Base-by-base conservation (phyloP, 2,888 invertebrate species). In the Tipula confusa region DNA sequence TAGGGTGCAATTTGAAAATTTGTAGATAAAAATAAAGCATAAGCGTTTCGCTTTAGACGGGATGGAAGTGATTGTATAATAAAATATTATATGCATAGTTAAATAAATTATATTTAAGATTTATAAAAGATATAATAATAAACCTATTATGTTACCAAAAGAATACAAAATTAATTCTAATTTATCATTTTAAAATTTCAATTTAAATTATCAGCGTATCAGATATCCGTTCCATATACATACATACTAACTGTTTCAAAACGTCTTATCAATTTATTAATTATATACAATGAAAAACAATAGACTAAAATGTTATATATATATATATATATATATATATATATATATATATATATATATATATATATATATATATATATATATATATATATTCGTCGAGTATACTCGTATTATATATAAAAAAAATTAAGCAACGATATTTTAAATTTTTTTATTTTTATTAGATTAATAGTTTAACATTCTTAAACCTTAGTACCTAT, bases 141-240 rank as follows among this genome's bases (percentile, higher is more conserved):
- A 64, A 64, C 18, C 18, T 64, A 64, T 64, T 64, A n/a, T 64
- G 15, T 43, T 43, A 43, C 43, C 43, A 43, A 43, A 43, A 24
- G 15, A 43, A 43, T 3, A 43, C 5, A 43, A 15, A 15, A 43
- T 15, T 15, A 43, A 15, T 7, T 43, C n/a, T 36, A 43, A 43
- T 3, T n/a, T 5, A 43, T n/a, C 2, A 43, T 43, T 43, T 64
- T 43, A 6, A 15, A 43, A 6, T 64, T 64, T 24, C 7, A 24
- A 24, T 64, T 24, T 24, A 64, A 24, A 64, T 64, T 24, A 24
- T 9, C 24, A 64, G 18, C 64, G 24, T 64, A 64, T 64, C 64
- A 64, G 64, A 64, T 64, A 64, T 64, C 64, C 64, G 64, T 64
- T 64, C 64, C 64, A 64, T 43, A 43, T 36, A 36, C 36, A 36